Conservation (phyloP, 2,113 vertebrate species). For the Calyptomena viridis region DNA sequence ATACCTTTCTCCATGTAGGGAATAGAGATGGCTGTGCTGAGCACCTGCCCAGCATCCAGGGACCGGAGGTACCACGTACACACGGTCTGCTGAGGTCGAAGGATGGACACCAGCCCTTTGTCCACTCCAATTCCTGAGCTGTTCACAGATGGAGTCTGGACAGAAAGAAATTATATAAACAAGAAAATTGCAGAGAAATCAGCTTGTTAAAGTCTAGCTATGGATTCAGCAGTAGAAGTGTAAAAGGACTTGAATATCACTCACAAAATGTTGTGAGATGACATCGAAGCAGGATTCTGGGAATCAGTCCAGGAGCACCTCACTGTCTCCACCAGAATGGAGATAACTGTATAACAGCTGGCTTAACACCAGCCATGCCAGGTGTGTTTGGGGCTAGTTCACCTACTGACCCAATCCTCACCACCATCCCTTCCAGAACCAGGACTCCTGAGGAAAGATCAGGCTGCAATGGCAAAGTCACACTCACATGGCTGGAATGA, state of each 20-base stretch:
- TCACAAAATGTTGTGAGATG: neutral
- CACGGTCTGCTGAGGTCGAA: constrained; percentile 71
- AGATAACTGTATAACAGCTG: neutral
- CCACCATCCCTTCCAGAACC: neutral
- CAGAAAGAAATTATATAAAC: neutral
- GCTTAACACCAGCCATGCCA: neutral
- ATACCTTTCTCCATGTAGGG: constrained; percentile 81
- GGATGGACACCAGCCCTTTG: constrained; percentile 80
- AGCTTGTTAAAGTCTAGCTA: neutral
- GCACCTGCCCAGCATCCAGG: constrained; percentile 43
- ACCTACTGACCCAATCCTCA: neutral
- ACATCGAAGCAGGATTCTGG: neutral
- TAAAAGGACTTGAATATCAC: neutral
- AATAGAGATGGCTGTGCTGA: constrained; percentile 81
- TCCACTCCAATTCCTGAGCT: constrained; percentile 77
- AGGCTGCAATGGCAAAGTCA: neutral
- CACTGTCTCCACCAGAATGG: neutral
- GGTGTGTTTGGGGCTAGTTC: neutral
- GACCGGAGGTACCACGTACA: constrained; percentile 82
- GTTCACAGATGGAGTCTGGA: constrained; percentile 66
- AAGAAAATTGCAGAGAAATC: neutral
- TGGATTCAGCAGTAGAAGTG: neutral
- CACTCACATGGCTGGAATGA: neutral
- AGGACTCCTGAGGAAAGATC: neutral
- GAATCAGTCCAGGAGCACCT: neutral